Evolutionary conservation across 2,888 invertebrate genomes (phyloP).

Genomic region (Phyllotreta cruciferae): DNA sequence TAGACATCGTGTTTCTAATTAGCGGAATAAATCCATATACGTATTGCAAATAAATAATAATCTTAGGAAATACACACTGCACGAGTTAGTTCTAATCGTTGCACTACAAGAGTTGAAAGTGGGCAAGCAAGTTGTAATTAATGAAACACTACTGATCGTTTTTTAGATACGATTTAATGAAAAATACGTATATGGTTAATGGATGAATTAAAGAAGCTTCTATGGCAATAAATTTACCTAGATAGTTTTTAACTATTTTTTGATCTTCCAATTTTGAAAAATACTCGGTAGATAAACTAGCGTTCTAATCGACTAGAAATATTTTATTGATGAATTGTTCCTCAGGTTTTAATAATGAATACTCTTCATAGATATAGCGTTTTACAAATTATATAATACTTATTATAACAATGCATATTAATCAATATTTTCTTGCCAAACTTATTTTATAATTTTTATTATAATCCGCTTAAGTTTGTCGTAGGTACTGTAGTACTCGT

Average conservation of each 20-base stretch:
- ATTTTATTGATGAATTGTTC: slow-evolving; percentile 6
- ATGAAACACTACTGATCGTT: slow-evolving; percentile 6
- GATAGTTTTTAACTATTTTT: slow-evolving; percentile 10
- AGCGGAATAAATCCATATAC: slow-evolving; percentile 6
- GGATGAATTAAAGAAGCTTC: slow-evolving; percentile 6
- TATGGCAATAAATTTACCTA: slow-evolving; percentile 10
- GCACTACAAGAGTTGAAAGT: slow-evolving; percentile 13
- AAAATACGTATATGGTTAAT: slow-evolving; percentile 14
- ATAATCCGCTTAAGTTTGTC: too few relatives aligned
- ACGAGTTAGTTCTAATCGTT: slow-evolving; percentile 4
- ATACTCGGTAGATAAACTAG: slow-evolving; percentile 4
- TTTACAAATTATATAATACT: too few relatives aligned
- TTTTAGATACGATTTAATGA: not conserved
- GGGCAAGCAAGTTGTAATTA: slow-evolving; percentile 3
- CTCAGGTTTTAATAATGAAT: slow-evolving; percentile 9
- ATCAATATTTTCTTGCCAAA: too few relatives aligned
- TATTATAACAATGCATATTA: too few relatives aligned
- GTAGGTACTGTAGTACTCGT: too few relatives aligned
- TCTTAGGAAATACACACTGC: not conserved
- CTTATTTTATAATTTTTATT: too few relatives aligned
- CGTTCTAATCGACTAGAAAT: not conserved
- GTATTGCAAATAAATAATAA: slow-evolving; percentile 8
- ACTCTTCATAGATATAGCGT: not conserved
- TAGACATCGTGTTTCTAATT: slow-evolving; percentile 4
- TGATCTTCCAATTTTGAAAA: slow-evolving; percentile 13